Evolutionary conservation across 2,888 invertebrate species (phyloP).

Genomic region (Tuberolachnus salignus): DNA sequence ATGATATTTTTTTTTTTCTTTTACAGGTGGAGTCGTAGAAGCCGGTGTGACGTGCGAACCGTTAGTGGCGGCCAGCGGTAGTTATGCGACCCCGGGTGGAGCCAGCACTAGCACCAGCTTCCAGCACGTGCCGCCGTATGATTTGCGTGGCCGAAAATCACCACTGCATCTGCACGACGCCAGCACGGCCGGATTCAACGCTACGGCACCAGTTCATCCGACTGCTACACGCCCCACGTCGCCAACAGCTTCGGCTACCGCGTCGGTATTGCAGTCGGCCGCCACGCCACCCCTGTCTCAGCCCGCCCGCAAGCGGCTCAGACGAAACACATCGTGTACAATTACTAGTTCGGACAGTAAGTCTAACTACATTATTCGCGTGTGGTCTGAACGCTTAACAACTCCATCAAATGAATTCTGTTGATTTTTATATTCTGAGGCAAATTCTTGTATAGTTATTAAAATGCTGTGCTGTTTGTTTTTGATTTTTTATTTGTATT

Average conservation of each 20-base stretch:
- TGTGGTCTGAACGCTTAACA: too few relatives aligned
- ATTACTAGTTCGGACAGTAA: slow-evolving; percentile 56
- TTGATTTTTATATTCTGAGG: too few relatives aligned
- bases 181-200: slow-evolving; percentile 55
- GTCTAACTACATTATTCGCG: too few relatives aligned
- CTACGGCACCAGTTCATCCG: slow-evolving; percentile 67
- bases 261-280: slow-evolving; percentile 50
- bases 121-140: slow-evolving; percentile 83
- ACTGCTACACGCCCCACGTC: slow-evolving; percentile 54
- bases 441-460: too few relatives aligned
- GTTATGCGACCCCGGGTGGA: slow-evolving; percentile 64
- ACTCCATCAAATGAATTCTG: too few relatives aligned
- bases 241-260: slow-evolving; percentile 52
- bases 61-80: slow-evolving; percentile 68
- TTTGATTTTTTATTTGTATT: too few relatives aligned
- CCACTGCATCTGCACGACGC: slow-evolving; percentile 68
- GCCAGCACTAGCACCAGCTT: slow-evolving; percentile 65
- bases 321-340: slow-evolving; percentile 50
- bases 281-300: slow-evolving; percentile 52
- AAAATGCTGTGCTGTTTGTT: too few relatives aligned
- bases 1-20: background rate
- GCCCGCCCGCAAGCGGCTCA: slow-evolving; percentile 47
- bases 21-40: slow-evolving; percentile 46
- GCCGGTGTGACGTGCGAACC: slow-evolving; percentile 77
- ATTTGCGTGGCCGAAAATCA: slow-evolving; percentile 80